Evolutionary conservation across 2,113 vertebrate genomes (phyloP).

Genomic region (Mohoua ochrocephala): DNA sequence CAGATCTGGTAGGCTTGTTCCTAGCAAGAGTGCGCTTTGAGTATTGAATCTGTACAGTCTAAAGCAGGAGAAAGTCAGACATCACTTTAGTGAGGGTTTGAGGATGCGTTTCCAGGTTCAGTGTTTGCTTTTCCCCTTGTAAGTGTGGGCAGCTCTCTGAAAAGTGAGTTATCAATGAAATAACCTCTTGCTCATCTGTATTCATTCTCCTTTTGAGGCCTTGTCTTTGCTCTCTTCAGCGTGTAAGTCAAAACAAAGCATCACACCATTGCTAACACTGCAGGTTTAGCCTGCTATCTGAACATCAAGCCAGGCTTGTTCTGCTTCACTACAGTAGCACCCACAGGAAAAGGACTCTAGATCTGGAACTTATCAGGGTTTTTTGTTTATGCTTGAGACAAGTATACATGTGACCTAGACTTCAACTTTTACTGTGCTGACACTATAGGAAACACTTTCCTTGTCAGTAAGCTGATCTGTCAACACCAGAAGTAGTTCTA

Average conservation of each 20-base stretch:
- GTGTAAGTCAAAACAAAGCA: constrained; percentile 49
- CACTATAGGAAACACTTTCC: constrained; percentile 47
- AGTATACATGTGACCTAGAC: constrained; percentile 35
- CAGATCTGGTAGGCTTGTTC: neutral
- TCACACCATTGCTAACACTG: constrained; percentile 38
- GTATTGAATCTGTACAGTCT: neutral
- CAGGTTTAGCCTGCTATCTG: constrained; percentile 52
- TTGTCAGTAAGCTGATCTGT: constrained; percentile 22
- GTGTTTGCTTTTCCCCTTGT: neutral
- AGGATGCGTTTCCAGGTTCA: neutral
- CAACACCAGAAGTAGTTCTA: neutral
- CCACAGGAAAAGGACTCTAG: constrained; percentile 36
- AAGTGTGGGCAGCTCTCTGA: neutral
- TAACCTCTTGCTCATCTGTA: neutral
- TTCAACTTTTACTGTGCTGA: constrained; percentile 61
- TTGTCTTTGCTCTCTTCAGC: neutral
- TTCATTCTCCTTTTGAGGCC: neutral
- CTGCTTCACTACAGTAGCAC: constrained; percentile 56
- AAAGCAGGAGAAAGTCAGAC: neutral
- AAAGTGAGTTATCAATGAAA: neutral
- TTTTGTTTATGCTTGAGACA: constrained; percentile 25
- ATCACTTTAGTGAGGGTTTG: neutral
- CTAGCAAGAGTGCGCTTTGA: neutral
- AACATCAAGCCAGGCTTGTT: constrained; percentile 48
- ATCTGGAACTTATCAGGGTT: constrained; percentile 28